Base-by-base conservation (phyloP, 2,113 vertebrate genomes). In the Nyctibius bracteatus region DNA sequence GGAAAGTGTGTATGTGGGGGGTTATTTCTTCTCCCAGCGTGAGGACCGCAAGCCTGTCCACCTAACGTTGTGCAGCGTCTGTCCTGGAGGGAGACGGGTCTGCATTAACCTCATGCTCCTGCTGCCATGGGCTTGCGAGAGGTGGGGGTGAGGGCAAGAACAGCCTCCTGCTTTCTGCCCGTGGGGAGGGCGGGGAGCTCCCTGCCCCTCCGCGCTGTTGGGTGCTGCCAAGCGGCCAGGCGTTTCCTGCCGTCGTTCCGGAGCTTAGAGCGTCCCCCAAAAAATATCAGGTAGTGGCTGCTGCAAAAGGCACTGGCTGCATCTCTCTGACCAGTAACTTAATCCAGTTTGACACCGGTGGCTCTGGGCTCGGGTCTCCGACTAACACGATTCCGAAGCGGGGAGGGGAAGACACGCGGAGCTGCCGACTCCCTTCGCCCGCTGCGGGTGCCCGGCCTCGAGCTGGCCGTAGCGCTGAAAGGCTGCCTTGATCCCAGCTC, bases 391-490 rank as follows among this genome's bases (percentile, higher is more conserved):
- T 67, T 82, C 41, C 47, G 67, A 80, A 81, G 4, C 5, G 47
- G 52, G 2, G 4, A 20, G n/a, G 43, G n/a, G 55, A 37, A 21
- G 33, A 8, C 10, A 5, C 1, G 4, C 27, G n/a, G 79, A 55
- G 68, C 80, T 71, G 35, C 20, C 5, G 15, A 25, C 39, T 46
- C 65, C 57, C 24, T 74, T 30, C 5, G 2, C 63, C 46, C 2
- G 5, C 24, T n/a, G 30, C 12, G 2, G 21, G 59, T 1, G 4
- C 37, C 43, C 7, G 14, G n/a, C 51, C 41, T 37, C 1, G 0
- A 4, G 62, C 37, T 54, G 63, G 51, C 57, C 4, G 2, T 59
- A 79, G 41, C 58, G 10, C 77, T 78, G 63, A 47, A 77, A 81
- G 74, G 62, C 49, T 1, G 9, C 7, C 5, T 44, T 78, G 74